phyloP scores from a whole-genome alignment of 2,113 vertebrate species.

The Chaetura pelagica region DNA sequence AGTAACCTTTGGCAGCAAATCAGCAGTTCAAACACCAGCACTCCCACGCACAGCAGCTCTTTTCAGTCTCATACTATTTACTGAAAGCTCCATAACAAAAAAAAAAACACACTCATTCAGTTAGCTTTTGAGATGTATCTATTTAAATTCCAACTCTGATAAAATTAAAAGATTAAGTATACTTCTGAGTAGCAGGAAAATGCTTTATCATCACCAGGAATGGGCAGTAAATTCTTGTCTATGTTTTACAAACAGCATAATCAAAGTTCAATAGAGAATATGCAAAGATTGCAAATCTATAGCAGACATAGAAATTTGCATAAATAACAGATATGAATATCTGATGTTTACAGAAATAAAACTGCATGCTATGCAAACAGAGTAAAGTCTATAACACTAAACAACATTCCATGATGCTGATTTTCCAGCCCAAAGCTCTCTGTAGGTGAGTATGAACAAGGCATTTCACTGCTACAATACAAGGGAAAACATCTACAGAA shows the following conservation, averaged over 20 bases:
- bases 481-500: neutral
- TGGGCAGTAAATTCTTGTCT: constrained; percentile 4
- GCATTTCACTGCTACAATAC: neutral
- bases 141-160: constrained; percentile 24
- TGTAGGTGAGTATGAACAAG: neutral
- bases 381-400: neutral
- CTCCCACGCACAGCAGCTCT: neutral
- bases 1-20: constrained; percentile 40
- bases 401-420: neutral
- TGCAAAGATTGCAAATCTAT: constrained; percentile 51
- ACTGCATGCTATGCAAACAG: neutral
- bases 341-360: constrained; percentile 50
- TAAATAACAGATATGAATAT: constrained; percentile 55
- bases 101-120: neutral
- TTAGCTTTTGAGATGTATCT: neutral
- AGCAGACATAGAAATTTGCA: constrained; percentile 37
- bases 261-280: constrained; percentile 55
- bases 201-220: constrained; percentile 11
- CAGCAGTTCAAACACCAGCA: constrained; percentile 33
- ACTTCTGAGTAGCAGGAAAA: constrained; percentile 12
- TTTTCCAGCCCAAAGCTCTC: neutral
- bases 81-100: neutral
- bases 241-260: constrained; percentile 47
- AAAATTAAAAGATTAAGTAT: constrained; percentile 11
- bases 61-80: neutral